Conservation (phyloP, 2,888 invertebrate genomes). For the Drosophila koepferae region DNA sequence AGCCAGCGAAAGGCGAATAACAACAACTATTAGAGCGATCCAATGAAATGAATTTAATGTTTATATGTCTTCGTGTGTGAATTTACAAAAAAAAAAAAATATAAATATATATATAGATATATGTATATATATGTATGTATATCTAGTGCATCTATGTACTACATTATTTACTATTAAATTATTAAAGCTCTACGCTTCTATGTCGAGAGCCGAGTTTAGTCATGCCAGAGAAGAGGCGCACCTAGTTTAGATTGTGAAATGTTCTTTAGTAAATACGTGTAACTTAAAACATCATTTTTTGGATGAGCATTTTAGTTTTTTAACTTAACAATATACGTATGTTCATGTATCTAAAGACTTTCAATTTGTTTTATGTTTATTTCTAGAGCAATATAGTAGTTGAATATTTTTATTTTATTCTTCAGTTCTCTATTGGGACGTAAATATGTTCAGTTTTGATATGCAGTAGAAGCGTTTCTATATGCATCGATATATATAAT, state of each 20-base stretch:
- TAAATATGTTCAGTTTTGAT: constrained; percentile 17
- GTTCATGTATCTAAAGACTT: constrained; percentile 37
- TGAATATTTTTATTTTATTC: constrained; percentile 12
- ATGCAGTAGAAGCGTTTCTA: constrained; percentile 8
- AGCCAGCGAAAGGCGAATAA: constrained; percentile 13
- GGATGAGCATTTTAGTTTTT: constrained; percentile 43
- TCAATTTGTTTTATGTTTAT: constrained; percentile 31
- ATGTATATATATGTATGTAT: constrained; percentile 23
- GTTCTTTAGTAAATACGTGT: constrained; percentile 35
- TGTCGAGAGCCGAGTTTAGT: constrained; percentile 29
- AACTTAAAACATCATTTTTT: constrained; percentile 26
- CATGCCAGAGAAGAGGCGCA: constrained; percentile 44
- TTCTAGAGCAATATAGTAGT: constrained; percentile 53
- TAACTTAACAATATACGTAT: constrained; percentile 42
- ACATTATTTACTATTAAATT: constrained; percentile 35
- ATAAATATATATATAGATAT: constrained; percentile 6
- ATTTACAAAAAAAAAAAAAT: constrained; percentile 21
- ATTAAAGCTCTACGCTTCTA: constrained; percentile 13
- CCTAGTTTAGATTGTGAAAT: constrained; percentile 46
- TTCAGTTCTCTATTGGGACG: constrained; percentile 10
- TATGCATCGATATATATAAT: constrained; percentile 9
- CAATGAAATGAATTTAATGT: constrained; percentile 39
- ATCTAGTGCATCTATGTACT: constrained; percentile 17
- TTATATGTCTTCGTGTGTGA: constrained; percentile 30
- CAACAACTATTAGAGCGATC: constrained; percentile 16